Evolutionary conservation across 2,888 invertebrate species (phyloP).

Genomic region (Brachypalpus laphriformis): DNA sequence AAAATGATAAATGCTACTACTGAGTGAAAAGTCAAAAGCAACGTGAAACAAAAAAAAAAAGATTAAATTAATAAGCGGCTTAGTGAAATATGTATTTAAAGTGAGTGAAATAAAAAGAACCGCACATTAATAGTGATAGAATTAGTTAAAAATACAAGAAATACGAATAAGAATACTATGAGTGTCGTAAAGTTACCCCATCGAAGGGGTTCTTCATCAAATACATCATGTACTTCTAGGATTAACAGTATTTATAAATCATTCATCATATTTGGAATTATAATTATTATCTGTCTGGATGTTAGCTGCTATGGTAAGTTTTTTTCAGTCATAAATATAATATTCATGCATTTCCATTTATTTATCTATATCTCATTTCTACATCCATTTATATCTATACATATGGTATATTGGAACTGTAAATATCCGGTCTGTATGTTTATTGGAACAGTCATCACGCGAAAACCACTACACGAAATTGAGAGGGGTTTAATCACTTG

Average conservation of each 20-base stretch:
- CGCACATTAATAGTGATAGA: background rate
- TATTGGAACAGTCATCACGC: too few relatives aligned
- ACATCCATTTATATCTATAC: too few relatives aligned
- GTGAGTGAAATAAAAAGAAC: slow-evolving; percentile 20
- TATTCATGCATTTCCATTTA: too few relatives aligned
- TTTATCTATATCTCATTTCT: too few relatives aligned
- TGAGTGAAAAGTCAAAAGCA: background rate
- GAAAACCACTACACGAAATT: too few relatives aligned
- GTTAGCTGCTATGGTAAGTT: slow-evolving; percentile 77
- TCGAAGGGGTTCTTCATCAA: slow-evolving; percentile 42
- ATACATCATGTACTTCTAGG: background rate
- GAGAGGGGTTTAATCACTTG: too few relatives aligned
- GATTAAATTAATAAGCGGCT: slow-evolving; percentile 5
- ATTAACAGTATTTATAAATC: slow-evolving; percentile 53
- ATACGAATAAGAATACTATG: slow-evolving; percentile 75
- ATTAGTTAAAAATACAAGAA: slow-evolving; percentile 4
- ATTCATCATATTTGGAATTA: slow-evolving; percentile 63
- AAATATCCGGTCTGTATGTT: too few relatives aligned
- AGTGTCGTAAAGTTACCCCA: slow-evolving; percentile 78
- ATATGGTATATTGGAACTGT: too few relatives aligned
- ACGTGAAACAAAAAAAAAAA: background rate
- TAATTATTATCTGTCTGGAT: slow-evolving; percentile 75
- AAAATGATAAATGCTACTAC: slow-evolving; percentile 14
- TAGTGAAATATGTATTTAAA: slow-evolving; percentile 37
- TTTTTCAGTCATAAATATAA: too few relatives aligned